Conservation (phyloP, 2,888 invertebrate genomes). For the Caenorhabditis sinica region DNA sequence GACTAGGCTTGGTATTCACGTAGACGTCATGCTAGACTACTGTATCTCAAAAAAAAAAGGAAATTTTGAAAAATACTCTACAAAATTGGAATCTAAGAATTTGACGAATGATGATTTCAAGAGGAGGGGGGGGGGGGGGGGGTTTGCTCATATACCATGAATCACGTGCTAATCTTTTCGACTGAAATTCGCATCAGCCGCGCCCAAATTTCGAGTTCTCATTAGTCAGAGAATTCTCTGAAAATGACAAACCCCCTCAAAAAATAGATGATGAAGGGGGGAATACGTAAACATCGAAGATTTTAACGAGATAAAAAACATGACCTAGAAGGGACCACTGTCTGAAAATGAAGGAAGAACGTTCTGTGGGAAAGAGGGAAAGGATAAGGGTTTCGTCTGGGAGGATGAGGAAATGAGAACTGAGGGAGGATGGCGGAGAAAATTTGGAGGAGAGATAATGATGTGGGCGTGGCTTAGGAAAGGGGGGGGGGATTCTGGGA, state of each 20-base stretch:
- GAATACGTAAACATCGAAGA: constrained; percentile 16
- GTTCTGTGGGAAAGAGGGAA: background rate
- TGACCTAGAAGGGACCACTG: constrained; percentile 31
- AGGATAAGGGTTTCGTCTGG: constrained; percentile 12
- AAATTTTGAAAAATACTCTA: no score
- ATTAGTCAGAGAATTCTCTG: constrained; percentile 33
- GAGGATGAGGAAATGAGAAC: constrained; percentile 5
- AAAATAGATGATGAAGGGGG: background rate
- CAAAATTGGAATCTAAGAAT: background rate
- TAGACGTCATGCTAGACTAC: constrained; percentile 12
- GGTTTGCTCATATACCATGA: background rate
- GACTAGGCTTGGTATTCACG: background rate
- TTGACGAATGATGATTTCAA: background rate
- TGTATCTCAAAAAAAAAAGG: no score
- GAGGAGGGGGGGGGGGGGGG: no score
- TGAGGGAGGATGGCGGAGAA: background rate
- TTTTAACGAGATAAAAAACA: constrained; percentile 39
- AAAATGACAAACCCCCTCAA: constrained; percentile 28
- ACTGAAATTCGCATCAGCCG: no score
- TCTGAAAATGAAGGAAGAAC: background rate
- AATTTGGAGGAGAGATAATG: background rate
- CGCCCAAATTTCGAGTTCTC: background rate
- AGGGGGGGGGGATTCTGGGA: background rate
- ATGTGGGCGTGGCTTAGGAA: constrained; percentile 7
- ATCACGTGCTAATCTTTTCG: background rate